Evolutionary conservation across 2,113 vertebrate species (phyloP), one percentile per base, ranked within the genome.

Genomic region (Trogon surrucura): DNA sequence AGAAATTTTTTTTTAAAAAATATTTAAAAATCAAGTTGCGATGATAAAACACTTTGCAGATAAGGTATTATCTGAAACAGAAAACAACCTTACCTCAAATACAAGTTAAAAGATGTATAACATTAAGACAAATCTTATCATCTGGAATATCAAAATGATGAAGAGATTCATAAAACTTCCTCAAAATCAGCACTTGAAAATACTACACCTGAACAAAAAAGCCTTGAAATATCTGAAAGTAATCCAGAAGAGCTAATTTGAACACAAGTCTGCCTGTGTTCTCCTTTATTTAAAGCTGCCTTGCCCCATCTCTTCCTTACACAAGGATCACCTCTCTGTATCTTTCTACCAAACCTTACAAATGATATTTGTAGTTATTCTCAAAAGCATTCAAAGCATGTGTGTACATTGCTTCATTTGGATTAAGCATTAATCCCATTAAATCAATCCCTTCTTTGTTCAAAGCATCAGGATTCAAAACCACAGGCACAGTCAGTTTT

Each of bases 361-460:
- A 95, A 91, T 70, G 9, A 93, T 73, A 94, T 90, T 95, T 94
- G 84, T 70, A 91, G 74, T 88, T 91, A 88, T 95, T 95, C 81
- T 86, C 92, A 85, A 94, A 97, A 93, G 89, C 91, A 94, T 93
- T 79, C 74, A 84, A 95, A 85, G 87, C 93, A 96, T 82, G 82
- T 81, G 71, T 94, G 72, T 91, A 89, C 60, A 80, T 36, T 93
- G 91, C 79, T 95, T 95, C 89, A 94, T 85, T 41, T 95, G 87
- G 95, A 95, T 89, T 96, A 85, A 71, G 92, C 16, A 75, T 91
- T 96, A 96, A 96, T 91, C 56, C 84, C 90, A 94, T 96, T 96
- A 95, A 96, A 96, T 95, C 79, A 96, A 95, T 88, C 91, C 80
- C 32, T 71, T 94, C 94, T 96, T 97, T 95, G 95, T 95, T 95